Evolutionary conservation across 2,113 vertebrate species (phyloP).

Genomic region (human (Homo sapiens)): GRCh38 chr11:66670501-66671000

Average conservation of each 20-base stretch:
- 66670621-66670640: slow-evolving; percentile 18
- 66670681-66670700: neutral
- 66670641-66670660: slow-evolving; percentile 36
- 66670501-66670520: slow-evolving; percentile 24
- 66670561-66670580: slow-evolving; percentile 5
- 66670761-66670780: no score
- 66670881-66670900: slow-evolving; percentile 29
- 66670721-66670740: no score
- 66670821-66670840: neutral
- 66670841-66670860: neutral
- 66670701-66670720: no score
- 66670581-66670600: slow-evolving; percentile 45
- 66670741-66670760: no score
- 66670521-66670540: neutral
- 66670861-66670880: neutral
- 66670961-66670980: slow-evolving; percentile 45
- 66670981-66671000: slow-evolving; percentile 43
- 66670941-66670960: slow-evolving; percentile 47
- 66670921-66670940: slow-evolving; percentile 62
- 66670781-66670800: no score
- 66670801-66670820: no score
- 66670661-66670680: neutral
- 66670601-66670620: neutral
- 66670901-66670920: neutral
- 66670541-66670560: neutral